phyloP scores from a whole-genome alignment of 2,888 invertebrate genomes.

The Lithophane leautieri region DNA sequence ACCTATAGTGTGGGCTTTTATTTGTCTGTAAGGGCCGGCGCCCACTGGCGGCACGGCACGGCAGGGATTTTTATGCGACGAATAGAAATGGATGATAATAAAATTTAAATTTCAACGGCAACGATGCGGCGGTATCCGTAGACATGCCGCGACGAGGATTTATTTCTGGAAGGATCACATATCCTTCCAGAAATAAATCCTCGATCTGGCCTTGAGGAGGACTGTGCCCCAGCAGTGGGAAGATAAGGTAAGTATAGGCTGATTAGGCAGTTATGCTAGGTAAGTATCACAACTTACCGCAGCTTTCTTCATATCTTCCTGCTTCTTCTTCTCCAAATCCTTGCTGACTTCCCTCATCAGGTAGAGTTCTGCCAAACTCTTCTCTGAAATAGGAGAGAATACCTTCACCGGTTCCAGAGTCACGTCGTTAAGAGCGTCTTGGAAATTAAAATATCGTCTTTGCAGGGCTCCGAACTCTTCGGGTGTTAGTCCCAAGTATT shows the following conservation, averaged over 20 bases:
- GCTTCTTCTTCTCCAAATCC: slow-evolving; percentile 79
- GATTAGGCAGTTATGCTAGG: not conserved
- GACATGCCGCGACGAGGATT: no score
- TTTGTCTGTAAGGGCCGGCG: no score
- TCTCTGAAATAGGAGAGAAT: slow-evolving; percentile 70
- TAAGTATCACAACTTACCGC: slow-evolving; percentile 63
- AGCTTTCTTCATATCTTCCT: slow-evolving; percentile 77
- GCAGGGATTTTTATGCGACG: no score
- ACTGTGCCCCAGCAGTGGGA: not conserved
- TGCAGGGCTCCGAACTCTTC: slow-evolving; percentile 65
- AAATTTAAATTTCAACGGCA: no score
- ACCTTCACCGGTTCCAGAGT: slow-evolving; percentile 69
- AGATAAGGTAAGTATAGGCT: no score
- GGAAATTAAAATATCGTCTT: slow-evolving; percentile 66
- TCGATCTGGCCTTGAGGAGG: not conserved
- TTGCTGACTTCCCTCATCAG: slow-evolving; percentile 80
- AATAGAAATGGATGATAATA: no score
- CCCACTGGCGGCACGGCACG: no score
- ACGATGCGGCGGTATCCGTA: no score
- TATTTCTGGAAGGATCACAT: no score
- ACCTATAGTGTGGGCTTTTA: no score
- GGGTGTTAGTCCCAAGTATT: slow-evolving; percentile 54
- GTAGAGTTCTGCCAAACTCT: slow-evolving; percentile 70
- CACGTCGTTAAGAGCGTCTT: slow-evolving; percentile 41
- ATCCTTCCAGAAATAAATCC: no score